These are phyloP conservation scores for Brachionus plicatilis DNA, from an alignment of 1,140 invertebrate species.

Conservation along the genomic window DNA sequence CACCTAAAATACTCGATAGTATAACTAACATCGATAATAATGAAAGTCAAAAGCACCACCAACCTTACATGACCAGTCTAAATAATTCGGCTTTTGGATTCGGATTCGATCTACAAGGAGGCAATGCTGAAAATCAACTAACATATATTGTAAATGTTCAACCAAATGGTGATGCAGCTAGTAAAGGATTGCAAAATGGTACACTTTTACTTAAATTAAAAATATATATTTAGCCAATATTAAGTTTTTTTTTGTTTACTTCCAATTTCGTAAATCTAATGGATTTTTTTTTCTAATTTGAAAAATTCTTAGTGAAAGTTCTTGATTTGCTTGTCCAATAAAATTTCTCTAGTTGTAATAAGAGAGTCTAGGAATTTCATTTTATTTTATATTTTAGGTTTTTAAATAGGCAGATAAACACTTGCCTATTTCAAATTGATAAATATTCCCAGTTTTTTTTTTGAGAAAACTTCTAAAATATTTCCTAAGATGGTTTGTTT, in stretches of 20 bases:
- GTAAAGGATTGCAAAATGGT: conserved; percentile 28
- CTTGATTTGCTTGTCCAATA: too few relatives aligned
- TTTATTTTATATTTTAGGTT: too few relatives aligned
- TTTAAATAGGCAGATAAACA: too few relatives aligned
- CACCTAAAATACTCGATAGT: not conserved
- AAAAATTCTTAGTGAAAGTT: too few relatives aligned
- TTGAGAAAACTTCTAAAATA: too few relatives aligned
- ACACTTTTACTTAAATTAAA: not conserved
- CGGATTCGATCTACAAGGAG: conserved; percentile 31
- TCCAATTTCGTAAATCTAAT: too few relatives aligned
- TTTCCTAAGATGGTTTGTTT: too few relatives aligned
- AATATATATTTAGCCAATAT: not conserved
- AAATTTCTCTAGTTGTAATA: too few relatives aligned
- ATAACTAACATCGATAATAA: not conserved
- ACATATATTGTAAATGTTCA: conserved; percentile 33
- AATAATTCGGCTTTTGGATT: conserved; percentile 24
- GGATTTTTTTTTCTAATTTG: too few relatives aligned
- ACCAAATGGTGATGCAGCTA: conserved; percentile 25
- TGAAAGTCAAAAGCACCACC: not conserved
- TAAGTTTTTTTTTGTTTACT: not conserved
- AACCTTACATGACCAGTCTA: not conserved
- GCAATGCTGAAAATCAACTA: conserved; percentile 26
- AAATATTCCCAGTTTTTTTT: too few relatives aligned
- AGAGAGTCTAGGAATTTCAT: too few relatives aligned
- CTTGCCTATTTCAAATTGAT: too few relatives aligned